Evolutionary conservation across 2,113 vertebrate species (phyloP), one percentile per base, ranked within the genome.

Genomic region (Cyprinus carpio): DNA sequence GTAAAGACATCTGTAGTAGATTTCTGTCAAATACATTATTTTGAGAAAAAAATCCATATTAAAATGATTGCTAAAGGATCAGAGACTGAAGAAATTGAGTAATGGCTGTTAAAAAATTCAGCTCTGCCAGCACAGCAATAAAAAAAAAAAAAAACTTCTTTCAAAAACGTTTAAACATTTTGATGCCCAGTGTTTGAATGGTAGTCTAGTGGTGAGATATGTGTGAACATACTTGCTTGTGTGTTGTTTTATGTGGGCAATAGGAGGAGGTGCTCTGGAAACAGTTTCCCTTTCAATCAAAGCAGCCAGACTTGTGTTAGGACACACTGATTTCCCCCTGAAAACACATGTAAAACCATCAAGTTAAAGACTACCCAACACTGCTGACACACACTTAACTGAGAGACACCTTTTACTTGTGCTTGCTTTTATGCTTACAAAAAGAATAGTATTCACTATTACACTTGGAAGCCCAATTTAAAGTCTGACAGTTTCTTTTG

Each of bases 301-400:
- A n/a, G 95, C 92, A 16, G 96, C 96, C 90, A 99, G 95, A 4
- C 95, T 95, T 65, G 92, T 92, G 92, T 94, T 95, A 25, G 97
- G 98, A 92, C 97, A 98, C 60, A 92, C 0, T 0, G 97, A 96
- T 89, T 97, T 98, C 88, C 98, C 98, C 91, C 98, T 99, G 90
- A 46, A 87, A 87, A 93, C 91, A 92, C 90, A 37, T 25, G 37
- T 60, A 15, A 86, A 81, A 12, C 77, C n/a, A 87, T 31, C 78
- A 60, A 6, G 37, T 43, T 79, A 1, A 71, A n/a, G 20, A 40
- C 40, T 40, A 40, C 40, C 40, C 8, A 40, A 40, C 7, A 20
- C 12, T 10, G 34, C 29, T 46, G 20, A 75, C 65, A 75, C 20
- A 43, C 34, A n/a, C 2, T 9, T 25, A 71, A 15, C 18, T 27